phyloP scores from a whole-genome alignment of 2,797 vertebrate species.

The Triplophysa yarkandensis region DNA sequence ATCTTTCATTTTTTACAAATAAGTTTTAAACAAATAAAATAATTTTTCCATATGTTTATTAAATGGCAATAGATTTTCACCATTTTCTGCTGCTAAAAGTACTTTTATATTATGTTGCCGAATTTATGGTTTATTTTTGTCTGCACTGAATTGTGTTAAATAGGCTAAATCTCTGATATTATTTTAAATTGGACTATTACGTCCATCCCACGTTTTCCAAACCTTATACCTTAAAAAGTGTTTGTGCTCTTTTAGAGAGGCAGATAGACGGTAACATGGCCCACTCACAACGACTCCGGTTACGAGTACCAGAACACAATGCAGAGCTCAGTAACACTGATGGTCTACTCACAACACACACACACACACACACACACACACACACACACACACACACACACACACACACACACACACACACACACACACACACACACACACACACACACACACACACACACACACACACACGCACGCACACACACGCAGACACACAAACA shows the following conservation, averaged over 20 bases:
- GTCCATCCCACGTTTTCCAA: background rate
- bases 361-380: conserved; percentile 10
- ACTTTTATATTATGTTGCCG: no score
- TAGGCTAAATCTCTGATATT: background rate
- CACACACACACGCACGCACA: conserved; percentile 14
- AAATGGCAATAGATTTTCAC: no score
- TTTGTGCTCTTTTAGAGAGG: conserved; percentile 46
- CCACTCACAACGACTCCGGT: conserved; percentile 40
- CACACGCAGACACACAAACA: background rate
- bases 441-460: conserved; percentile 25
- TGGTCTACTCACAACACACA: conserved; percentile 31
- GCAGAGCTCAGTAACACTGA: conserved; percentile 28
- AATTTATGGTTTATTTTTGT: background rate
- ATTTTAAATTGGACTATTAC: background rate
- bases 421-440: conserved; percentile 21
- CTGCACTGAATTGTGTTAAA: background rate
- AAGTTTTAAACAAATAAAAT: no score
- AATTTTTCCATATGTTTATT: no score
- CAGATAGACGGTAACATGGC: conserved; percentile 43
- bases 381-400: conserved; percentile 23
- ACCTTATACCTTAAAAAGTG: background rate
- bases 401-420: conserved; percentile 25
- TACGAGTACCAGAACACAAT: conserved; percentile 35
- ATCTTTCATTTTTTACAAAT: no score
- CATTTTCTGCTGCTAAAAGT: no score